Conservation (phyloP, 2,888 invertebrate genomes). For the Osedax fenrisi region DNA sequence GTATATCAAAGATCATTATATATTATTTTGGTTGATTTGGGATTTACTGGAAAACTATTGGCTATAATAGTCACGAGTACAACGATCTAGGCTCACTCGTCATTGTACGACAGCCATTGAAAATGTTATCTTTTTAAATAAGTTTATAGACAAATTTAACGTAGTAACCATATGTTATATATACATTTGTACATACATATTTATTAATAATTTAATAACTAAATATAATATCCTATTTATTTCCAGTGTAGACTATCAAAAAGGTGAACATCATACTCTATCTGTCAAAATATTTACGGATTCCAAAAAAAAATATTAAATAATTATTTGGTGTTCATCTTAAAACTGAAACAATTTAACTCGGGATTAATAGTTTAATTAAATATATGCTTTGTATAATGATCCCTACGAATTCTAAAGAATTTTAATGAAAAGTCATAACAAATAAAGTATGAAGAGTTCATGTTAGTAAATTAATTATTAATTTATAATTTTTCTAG, state of each 20-base stretch:
- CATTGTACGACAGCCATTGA: conserved; percentile 19
- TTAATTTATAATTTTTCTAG: too few species aligned
- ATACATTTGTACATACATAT: neutral
- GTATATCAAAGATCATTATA: too few species aligned
- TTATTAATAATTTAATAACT: neutral
- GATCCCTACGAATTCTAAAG: too few species aligned
- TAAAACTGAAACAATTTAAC: too few species aligned
- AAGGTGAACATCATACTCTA: neutral
- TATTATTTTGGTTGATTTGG: too few species aligned
- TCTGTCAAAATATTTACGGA: neutral
- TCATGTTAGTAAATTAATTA: too few species aligned
- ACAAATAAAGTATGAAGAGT: too few species aligned
- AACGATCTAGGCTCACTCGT: conserved; percentile 11
- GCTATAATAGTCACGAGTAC: neutral
- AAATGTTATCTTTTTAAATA: conserved; percentile 3
- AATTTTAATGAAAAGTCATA: too few species aligned
- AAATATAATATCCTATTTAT: neutral
- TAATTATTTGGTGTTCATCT: too few species aligned
- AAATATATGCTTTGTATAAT: too few species aligned
- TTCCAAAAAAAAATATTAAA: neutral
- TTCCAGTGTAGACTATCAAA: neutral
- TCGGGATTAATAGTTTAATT: too few species aligned
- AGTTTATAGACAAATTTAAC: neutral
- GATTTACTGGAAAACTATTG: too few species aligned
- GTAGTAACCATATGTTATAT: neutral